A percentile compares a stretch with the other conserved stretches of the same genome.
These are phyloP conservation scores for Isoperla grammatica DNA, from an alignment of 2,888 invertebrate species.

Conservation along the genomic window DNA sequence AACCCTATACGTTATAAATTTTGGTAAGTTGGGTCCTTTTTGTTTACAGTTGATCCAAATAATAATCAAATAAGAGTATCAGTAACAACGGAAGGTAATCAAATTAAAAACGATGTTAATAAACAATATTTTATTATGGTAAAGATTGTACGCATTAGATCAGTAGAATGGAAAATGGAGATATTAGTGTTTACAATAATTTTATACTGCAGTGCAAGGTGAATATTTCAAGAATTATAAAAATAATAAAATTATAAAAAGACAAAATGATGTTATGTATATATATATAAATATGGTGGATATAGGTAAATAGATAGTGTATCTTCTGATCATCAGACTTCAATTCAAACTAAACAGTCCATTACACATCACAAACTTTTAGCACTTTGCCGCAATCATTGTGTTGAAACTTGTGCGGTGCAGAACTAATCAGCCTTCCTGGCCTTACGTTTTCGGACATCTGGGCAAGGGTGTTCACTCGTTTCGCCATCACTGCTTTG, in stretches of 20 bases:
- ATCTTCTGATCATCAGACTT: background rate
- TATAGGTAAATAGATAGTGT: background rate
- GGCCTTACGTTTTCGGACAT: conserved; percentile 65
- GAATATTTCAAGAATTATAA: conserved; percentile 1
- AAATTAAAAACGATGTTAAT: too few species aligned
- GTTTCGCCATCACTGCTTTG: conserved; percentile 47
- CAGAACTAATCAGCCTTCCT: conserved; percentile 60
- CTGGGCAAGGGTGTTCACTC: conserved; percentile 45
- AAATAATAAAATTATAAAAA: background rate
- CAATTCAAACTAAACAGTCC: background rate
- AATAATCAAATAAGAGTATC: too few species aligned
- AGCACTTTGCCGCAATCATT: background rate
- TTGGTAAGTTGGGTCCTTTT: too few species aligned
- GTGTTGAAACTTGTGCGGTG: background rate
- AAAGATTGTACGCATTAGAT: too few species aligned
- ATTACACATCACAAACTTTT: background rate
- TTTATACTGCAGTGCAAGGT: too few species aligned
- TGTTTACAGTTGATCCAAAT: too few species aligned
- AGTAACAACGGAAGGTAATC: too few species aligned
- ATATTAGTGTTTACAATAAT: too few species aligned
- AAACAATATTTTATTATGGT: too few species aligned
- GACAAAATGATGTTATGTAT: background rate
- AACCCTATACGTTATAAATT: too few species aligned
- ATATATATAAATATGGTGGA: background rate
- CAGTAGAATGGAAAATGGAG: too few species aligned